These are phyloP conservation scores for Eptesicus fuscus DNA, from an alignment of 2,113 vertebrate genomes.

Conservation along the genomic window DNA sequence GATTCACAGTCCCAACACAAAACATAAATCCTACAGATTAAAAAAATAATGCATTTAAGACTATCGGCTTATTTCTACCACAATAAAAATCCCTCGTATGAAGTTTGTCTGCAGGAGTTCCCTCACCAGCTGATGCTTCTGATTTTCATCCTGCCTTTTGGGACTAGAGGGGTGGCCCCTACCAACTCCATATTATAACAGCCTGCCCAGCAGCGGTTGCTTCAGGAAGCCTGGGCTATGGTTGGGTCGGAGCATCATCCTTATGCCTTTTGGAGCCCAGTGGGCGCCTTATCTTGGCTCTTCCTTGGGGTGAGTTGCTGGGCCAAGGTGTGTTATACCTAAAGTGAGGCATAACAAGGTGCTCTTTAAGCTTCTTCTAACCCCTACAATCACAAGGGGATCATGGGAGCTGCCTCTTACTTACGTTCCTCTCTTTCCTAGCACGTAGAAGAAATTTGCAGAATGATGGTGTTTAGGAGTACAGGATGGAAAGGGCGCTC, in stretches of 20 bases:
- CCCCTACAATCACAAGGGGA: neutral
- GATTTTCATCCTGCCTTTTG: neutral
- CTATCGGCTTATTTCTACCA: neutral
- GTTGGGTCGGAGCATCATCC: fast-evolving
- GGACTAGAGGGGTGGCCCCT: neutral
- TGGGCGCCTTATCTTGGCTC: neutral
- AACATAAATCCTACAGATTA: neutral
- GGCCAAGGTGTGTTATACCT: neutral
- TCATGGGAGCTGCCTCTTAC: neutral
- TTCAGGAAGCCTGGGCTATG: too few relatives aligned
- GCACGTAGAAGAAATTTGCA: neutral
- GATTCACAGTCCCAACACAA: neutral
- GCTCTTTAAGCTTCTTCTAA: neutral
- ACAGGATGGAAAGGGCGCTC: neutral
- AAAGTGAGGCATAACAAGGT: neutral
- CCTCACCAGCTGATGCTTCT: neutral
- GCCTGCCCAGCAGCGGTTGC: neutral
- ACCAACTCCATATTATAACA: fast-evolving
- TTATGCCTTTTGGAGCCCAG: neutral
- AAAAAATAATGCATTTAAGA: constrained; percentile 1
- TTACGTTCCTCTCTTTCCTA: neutral
- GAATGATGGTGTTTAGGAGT: neutral
- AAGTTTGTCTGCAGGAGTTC: neutral
- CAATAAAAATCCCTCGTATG: neutral
- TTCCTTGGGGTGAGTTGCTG: neutral